Evolutionary conservation across 2,797 vertebrate species (phyloP), one percentile per base, ranked within the genome.

Genomic region (Falco novaeseelandiae): DNA sequence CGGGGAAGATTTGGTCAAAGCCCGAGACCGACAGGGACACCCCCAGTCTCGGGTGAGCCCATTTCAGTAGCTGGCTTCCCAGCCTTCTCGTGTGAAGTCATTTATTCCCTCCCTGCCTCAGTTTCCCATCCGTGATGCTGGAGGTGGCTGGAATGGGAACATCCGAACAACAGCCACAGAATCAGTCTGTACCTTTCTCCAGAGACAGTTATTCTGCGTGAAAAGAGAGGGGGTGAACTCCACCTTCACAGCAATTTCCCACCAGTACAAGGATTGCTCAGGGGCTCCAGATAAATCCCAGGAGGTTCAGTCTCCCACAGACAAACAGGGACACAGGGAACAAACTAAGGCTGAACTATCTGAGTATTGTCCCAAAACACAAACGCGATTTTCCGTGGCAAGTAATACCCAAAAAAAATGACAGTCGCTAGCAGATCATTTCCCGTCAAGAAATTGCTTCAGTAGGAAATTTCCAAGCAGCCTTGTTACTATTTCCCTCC

Each of bases 1-100:
- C 58, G 54, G 34, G 25, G 26, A 46, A 82, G 14, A 25, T 36
- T 3, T 5, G 1, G 42, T 26, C 52, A 42, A 54, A 65, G 40
- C 22, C 16, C 22, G 62, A 70, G 78, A 12, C 1, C 9, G 54
- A 1, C 19, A 40, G 54, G 44, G 44, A 11, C 15, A 20, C 40
- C 8, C 25, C 25, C 40, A 42, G 25, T 3, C 23, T 27, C 5
- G 36, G 42, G 30, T 12, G 81, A 76, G 49, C 18, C 42, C 0
- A 0, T 32, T 57, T 44, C 2, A 0, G 14, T 14, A 16, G 6
- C 17, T 16, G 46, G 14, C 9, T 63, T 58, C 51, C 21, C 58
- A 29, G 20, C 19, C 51, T 63, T 61, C 30, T 62, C 40, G 2
- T 11, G 4, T 0, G 6, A 14, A 80, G 55, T 46, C 2, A 0